These are phyloP conservation scores for Halichoeres trimaculatus DNA, from an alignment of 2,113 vertebrate species.

Conservation along the genomic window DNA sequence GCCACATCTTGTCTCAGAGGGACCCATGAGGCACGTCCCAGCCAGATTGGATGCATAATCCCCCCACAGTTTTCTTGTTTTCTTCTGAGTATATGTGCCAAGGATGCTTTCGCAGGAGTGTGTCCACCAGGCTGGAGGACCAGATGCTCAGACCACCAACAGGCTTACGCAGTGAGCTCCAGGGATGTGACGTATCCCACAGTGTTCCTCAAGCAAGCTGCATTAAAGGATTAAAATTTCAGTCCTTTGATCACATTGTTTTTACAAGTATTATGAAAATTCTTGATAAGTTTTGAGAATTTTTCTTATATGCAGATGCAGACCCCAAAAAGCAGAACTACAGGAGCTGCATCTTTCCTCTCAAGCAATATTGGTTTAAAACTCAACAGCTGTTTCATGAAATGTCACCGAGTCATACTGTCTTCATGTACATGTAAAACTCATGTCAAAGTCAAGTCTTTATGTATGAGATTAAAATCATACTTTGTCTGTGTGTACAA, in stretches of 20 bases:
- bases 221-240: background rate
- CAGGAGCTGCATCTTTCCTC: too few species aligned
- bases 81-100: background rate
- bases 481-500: too few species aligned
- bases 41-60: background rate
- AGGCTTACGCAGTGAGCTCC: background rate
- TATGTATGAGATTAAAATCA: too few species aligned
- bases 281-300: too few species aligned
- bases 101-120: background rate
- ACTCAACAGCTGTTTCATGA: too few species aligned
- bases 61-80: background rate
- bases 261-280: too few species aligned
- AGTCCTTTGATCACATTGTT: background rate
- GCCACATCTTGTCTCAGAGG: background rate
- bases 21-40: background rate
- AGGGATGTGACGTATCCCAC: background rate
- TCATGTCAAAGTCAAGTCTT: too few species aligned
- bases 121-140: background rate
- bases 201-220: background rate
- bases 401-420: too few species aligned
- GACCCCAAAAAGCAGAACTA: too few species aligned
- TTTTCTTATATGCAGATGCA: too few species aligned
- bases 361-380: too few species aligned
- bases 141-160: background rate
- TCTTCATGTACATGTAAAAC: too few species aligned